Evolutionary conservation across 2,113 vertebrate species (phyloP), one percentile per base, ranked within the genome.

Genomic region (Planiliza haematocheilus): DNA sequence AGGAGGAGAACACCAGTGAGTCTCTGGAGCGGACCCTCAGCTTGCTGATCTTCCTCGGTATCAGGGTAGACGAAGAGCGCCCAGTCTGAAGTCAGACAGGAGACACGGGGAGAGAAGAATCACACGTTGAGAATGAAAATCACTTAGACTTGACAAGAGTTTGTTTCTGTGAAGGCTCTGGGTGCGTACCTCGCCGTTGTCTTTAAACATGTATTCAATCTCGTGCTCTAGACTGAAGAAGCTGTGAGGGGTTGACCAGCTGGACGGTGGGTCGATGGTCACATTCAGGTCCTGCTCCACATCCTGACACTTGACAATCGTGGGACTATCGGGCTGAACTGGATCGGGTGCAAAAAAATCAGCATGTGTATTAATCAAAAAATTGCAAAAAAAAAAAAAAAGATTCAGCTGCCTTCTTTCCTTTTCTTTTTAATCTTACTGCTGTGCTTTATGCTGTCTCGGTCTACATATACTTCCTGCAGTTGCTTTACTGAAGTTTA

Each of bases 11-110:
- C 43, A 91, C 86, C 48, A 94, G 14, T 0, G 76, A 16, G 73
- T 95, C 94, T 72, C 93, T 91, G 88, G 86, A 93, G 18, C 91
- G 93, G 10, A 53, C 93, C 37, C 91, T 86, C 48, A 95, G 79
- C 66, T 55, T 80, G 42, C 74, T 89, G 80, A 92, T 81, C 7
- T 10, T 51, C 39, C 50, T 77, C 0, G 89, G 84, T 20, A 95
- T 79, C 61, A 52, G 2, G 24, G 37, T 0, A 10, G 72, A 81
- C 3, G 6, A 61, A 11, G 88, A 86, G 1, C 0, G 4, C 36
- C 2, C 42, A 3, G 1, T 39, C 89, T 91, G 21, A 57, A 43
- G 20, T 42, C 5, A 81, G 34, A 79, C 20, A 75, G 42, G 18
- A 45, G 1, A 4, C 17, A 68, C 0, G 21, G 10, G 78, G n/a